These are phyloP conservation scores for Gobio occitaniae DNA, from an alignment of 2,797 vertebrate species.

Conservation along the genomic window DNA sequence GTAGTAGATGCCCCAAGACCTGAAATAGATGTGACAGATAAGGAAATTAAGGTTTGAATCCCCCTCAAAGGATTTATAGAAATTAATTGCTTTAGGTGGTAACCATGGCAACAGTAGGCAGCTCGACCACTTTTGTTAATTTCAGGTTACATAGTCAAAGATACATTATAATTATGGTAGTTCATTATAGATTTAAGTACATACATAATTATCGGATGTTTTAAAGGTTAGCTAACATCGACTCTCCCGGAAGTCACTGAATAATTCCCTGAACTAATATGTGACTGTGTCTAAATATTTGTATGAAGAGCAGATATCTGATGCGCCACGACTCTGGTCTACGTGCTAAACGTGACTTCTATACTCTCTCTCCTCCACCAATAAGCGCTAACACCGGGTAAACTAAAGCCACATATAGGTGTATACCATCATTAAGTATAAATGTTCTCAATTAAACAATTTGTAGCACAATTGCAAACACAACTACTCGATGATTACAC, in stretches of 20 bases:
- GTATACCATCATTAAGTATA: not conserved
- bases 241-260: too few species aligned
- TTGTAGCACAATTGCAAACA: not conserved
- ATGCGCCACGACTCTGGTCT: slow-evolving; percentile 25
- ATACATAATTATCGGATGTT: not conserved
- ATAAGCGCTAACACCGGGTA: not conserved
- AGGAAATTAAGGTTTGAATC: not conserved
- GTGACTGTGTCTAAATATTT: not conserved
- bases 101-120: not conserved
- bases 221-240: not conserved
- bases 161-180: not conserved
- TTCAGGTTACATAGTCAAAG: not conserved
- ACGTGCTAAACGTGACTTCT: slow-evolving; percentile 46
- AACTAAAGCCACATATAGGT: not conserved
- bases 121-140: not conserved
- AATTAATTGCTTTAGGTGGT: not conserved
- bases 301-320: not conserved
- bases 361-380: not conserved
- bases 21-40: not conserved
- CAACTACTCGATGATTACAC: not conserved
- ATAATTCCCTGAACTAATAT: not conserved
- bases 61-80: not conserved
- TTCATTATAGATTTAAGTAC: not conserved
- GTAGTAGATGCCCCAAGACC: not conserved
- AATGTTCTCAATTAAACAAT: not conserved